phyloP scores from a whole-genome alignment of 2,113 vertebrate genomes.

The Scopus umbretta region DNA sequence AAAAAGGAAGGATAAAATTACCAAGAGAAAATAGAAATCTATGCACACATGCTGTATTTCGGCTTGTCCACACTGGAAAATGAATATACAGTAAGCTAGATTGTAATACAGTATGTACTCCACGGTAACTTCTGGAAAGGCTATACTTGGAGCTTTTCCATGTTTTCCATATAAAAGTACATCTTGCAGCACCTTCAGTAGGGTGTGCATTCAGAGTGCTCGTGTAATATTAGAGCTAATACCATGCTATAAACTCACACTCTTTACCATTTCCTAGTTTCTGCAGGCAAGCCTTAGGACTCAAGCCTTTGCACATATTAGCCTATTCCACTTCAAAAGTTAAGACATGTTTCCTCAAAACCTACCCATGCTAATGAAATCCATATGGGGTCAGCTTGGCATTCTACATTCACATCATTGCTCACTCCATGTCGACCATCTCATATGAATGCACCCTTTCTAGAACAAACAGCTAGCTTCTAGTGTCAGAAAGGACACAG shows the following conservation, averaged over 20 bases:
- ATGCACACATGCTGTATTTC: background rate
- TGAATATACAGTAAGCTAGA: background rate
- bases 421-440: background rate
- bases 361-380: background rate
- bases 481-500: background rate
- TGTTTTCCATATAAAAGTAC: background rate
- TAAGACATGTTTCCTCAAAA: background rate
- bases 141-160: background rate
- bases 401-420: background rate
- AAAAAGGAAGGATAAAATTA: background rate
- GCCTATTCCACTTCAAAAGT: background rate
- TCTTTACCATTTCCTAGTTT: background rate
- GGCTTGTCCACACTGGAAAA: background rate
- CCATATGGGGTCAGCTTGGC: background rate
- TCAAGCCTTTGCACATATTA: background rate
- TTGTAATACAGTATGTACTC: background rate
- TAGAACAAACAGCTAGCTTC: background rate
- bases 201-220: background rate
- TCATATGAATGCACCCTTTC: background rate
- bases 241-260: background rate
- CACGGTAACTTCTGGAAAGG: background rate
- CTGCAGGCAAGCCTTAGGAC: background rate
- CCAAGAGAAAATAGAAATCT: background rate
- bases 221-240: accelerated
- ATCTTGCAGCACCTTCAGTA: background rate